Conservation (phyloP, 1,140 invertebrate genomes). For the Drosophila rhopaloa region DNA sequence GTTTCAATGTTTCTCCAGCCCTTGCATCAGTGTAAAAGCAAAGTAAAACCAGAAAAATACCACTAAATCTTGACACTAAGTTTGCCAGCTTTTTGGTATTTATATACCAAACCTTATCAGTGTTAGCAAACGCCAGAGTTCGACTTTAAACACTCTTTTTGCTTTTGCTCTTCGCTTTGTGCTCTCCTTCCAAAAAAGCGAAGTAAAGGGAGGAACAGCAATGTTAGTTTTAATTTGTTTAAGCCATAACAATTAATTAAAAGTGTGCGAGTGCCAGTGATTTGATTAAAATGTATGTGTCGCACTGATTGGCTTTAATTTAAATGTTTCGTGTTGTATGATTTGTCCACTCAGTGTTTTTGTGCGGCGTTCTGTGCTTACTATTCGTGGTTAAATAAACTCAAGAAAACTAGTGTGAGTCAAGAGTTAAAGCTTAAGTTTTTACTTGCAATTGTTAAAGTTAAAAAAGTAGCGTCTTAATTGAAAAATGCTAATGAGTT, state of each 20-base stretch:
- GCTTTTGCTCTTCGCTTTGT: constrained; percentile 27
- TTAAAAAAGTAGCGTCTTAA: constrained; percentile 23
- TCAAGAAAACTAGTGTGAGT: constrained; percentile 23
- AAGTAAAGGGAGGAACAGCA: constrained; percentile 20
- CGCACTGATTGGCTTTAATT: constrained; percentile 27
- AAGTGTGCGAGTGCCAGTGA: constrained; percentile 19
- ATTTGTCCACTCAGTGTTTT: constrained; percentile 24
- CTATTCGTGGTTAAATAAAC: constrained; percentile 46
- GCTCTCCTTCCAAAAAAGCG: constrained; percentile 29
- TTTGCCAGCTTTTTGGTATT: background rate
- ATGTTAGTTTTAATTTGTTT: constrained; percentile 56
- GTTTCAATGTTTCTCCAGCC: too few relatives aligned
- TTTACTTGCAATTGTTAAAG: background rate
- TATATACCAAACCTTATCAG: background rate
- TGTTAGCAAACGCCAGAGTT: background rate
- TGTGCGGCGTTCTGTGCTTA: constrained; percentile 38
- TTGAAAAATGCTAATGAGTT: constrained; percentile 48
- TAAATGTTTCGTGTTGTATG: constrained; percentile 37
- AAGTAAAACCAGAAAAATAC: background rate
- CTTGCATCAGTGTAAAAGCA: too few relatives aligned
- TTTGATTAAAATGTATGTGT: constrained; percentile 38
- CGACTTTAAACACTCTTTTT: background rate
- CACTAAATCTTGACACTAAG: too few relatives aligned
- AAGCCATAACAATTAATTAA: constrained; percentile 40
- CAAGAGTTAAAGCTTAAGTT: constrained; percentile 5